A percentile compares a stretch with the other conserved stretches of the same genome.
phyloP scores from a whole-genome alignment of 1,140 invertebrate genomes.

The Luehdorfia chinensis region DNA sequence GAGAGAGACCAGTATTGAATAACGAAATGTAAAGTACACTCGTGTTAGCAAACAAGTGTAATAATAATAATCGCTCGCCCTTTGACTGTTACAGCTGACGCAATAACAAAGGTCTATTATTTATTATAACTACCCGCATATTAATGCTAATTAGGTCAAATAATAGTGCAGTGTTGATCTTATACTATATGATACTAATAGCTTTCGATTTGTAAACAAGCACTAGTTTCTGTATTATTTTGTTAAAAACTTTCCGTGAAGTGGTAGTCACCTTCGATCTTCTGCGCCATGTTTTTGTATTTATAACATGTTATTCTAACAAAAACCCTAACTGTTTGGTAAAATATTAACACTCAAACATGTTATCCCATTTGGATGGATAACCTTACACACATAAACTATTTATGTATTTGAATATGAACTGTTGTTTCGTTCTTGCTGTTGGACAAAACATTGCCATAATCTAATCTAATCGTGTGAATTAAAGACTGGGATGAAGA shows the following conservation, averaged over 20 bases:
- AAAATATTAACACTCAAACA: too few relatives aligned
- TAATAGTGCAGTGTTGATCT: constrained; percentile 6
- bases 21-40: constrained; percentile 1
- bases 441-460: too few relatives aligned
- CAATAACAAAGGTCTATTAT: constrained; percentile 11
- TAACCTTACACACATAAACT: too few relatives aligned
- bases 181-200: background rate
- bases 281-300: background rate
- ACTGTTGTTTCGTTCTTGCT: too few relatives aligned
- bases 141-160: constrained; percentile 21
- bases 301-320: too few relatives aligned
- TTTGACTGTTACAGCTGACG: constrained; percentile 21
- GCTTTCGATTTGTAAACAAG: background rate
- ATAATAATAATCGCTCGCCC: constrained; percentile 10
- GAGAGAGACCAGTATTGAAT: too few relatives aligned
- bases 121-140: constrained; percentile 22
- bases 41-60: constrained; percentile 9
- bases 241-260: background rate
- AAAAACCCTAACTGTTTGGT: too few relatives aligned
- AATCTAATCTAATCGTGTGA: too few relatives aligned
- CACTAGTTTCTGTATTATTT: background rate
- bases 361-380: too few relatives aligned
- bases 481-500: too few relatives aligned
- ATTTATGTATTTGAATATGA: too few relatives aligned
- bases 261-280: background rate